Evolutionary conservation across 2,888 invertebrate species (phyloP), one percentile per base, ranked within the genome.

Genomic region (Drosophila neoperkinsi): DNA sequence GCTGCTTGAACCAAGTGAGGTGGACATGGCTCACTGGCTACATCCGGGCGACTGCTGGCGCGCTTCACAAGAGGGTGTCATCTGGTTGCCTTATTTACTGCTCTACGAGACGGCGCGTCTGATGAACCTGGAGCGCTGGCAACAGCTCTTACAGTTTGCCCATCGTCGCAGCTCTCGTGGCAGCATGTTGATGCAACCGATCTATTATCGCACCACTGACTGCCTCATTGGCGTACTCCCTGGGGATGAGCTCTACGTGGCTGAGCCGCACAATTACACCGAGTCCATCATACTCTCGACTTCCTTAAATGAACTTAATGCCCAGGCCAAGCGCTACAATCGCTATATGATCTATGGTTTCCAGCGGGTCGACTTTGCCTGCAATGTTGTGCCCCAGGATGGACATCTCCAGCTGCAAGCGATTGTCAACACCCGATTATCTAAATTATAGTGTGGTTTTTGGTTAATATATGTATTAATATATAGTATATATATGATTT

Each of bases 41-140:
- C 59, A 71, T 56, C 87, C 87, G 0, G 21, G 9, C 0, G 70
- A 77, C 2, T 81, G 88, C 49, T 81, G 92, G 66, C 58, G 71
- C 4, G 59, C 77, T 3, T 88, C 80, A 28, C 80, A 71, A 18
- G 55, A 82, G 0, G 76, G 79, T n/a, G 73, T 71, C 3, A 81
- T 91, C 18, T 91, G 92, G 90, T 67, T 98, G 4, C 95, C 96
- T 31, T 96, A 96, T 11, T 96, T 97, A 10, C 97, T 97, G 92
- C 93, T 94, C 58, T 97, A 97, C 91, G 97, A 97, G 93, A 91
- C 97, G 7, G 94, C 94, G 11, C 94, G 96, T 59, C 92, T 98
- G 28, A 92, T 94, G 21, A 94, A 94, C 71, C 94, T 95, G 74
- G 84, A 91, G 9, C 94, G 94, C 55, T 93, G 96, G 70, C 94